phyloP scores from a whole-genome alignment of 2,797 vertebrate species.

The Aratinga solstitialis region DNA sequence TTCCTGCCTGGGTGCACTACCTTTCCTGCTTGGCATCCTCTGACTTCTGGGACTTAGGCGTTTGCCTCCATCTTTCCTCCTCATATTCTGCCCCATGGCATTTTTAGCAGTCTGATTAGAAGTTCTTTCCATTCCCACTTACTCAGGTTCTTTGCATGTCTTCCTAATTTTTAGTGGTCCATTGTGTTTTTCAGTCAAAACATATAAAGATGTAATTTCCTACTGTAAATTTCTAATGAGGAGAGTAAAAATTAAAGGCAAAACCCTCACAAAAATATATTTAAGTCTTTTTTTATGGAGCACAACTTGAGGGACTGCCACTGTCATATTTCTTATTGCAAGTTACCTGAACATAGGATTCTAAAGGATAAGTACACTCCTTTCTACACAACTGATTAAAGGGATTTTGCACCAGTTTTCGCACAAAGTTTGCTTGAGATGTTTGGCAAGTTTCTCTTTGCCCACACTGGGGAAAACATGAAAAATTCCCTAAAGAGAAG shows the following conservation, averaged over 20 bases:
- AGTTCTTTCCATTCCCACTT: background rate
- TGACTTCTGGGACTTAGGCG: background rate
- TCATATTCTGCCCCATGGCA: background rate
- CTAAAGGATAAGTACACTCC: background rate
- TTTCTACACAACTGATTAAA: background rate
- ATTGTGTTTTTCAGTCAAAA: background rate
- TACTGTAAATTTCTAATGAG: background rate
- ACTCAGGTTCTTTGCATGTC: background rate
- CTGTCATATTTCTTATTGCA: background rate
- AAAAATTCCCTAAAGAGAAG: background rate
- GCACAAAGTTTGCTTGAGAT: background rate
- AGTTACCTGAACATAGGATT: background rate
- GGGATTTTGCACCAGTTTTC: background rate
- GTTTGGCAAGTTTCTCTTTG: background rate
- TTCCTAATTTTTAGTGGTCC: background rate
- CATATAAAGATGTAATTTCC: background rate
- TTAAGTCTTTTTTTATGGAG: background rate
- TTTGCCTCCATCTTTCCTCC: background rate
- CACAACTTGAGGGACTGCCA: background rate
- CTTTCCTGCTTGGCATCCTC: background rate
- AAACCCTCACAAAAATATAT: background rate
- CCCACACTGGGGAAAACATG: background rate
- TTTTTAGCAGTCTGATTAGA: background rate
- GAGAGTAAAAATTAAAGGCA: background rate
- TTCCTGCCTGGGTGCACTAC: background rate